Evolutionary conservation across 2,113 vertebrate species (phyloP).

Genomic region (Leptobrachium ailaonicum): DNA sequence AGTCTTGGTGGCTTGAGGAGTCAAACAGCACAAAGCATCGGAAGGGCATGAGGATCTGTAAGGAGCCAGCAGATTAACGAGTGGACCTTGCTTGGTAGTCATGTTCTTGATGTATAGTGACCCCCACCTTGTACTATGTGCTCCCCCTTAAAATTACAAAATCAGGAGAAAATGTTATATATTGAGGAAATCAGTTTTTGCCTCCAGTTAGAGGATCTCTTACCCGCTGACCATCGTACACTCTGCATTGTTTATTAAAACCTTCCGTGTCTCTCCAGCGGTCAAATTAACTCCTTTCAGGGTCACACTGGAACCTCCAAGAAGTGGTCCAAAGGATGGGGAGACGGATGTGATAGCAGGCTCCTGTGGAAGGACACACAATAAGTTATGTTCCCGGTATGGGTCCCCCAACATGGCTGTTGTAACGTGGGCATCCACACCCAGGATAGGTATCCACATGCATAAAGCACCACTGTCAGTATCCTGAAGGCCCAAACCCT

Average conservation of each 20-base stretch:
- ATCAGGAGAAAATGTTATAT: too few relatives aligned
- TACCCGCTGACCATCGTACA: conserved; percentile 63
- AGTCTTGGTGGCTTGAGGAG: conserved; percentile 43
- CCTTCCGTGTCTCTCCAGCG: conserved; percentile 73
- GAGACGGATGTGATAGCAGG: conserved; percentile 75
- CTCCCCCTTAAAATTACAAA: too few relatives aligned
- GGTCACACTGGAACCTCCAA: conserved; percentile 83
- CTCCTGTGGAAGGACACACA: conserved; percentile 63
- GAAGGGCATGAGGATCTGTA: conserved; percentile 52
- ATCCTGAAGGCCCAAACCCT: too few relatives aligned
- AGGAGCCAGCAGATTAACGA: not conserved
- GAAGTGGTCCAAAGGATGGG: conserved; percentile 81
- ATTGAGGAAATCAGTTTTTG: too few relatives aligned
- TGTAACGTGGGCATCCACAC: too few relatives aligned
- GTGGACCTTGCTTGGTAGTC: too few relatives aligned
- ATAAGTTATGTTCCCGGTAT: too few relatives aligned
- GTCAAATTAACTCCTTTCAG: conserved; percentile 76
- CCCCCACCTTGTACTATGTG: too few relatives aligned
- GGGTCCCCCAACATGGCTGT: too few relatives aligned
- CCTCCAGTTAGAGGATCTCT: not conserved
- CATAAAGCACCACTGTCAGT: too few relatives aligned
- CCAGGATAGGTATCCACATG: too few relatives aligned
- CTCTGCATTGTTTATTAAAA: conserved; percentile 76
- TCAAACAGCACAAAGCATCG: conserved; percentile 52
- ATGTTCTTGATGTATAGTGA: too few relatives aligned